Evolutionary conservation across 30 jellyfish, hydroid and myxozoan genomes (phyloP).

Genomic region (Kudoa iwatai): DNA sequence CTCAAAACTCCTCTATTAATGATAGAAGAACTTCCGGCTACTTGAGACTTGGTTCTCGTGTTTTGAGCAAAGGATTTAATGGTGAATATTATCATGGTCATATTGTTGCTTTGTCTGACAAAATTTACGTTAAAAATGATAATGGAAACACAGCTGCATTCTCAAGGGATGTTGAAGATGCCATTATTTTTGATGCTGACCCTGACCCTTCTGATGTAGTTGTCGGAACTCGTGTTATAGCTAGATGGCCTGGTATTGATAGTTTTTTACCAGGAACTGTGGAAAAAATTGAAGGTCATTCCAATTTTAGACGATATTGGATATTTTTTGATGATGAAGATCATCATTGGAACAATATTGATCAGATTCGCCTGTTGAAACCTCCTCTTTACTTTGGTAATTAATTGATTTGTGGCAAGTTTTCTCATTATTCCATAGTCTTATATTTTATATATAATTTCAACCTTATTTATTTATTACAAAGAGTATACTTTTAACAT

Average conservation of each 20-base stretch:
- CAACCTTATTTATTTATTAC: too few relatives aligned
- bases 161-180: constrained; percentile 19
- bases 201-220: constrained; percentile 42
- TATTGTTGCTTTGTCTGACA: constrained; percentile 48
- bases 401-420: too few relatives aligned
- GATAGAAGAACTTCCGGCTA: constrained; percentile 12
- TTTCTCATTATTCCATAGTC: too few relatives aligned
- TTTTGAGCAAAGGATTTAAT: constrained; percentile 60
- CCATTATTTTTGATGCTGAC: constrained; percentile 42
- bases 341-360: constrained; percentile 17
- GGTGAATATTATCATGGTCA: constrained; percentile 69
- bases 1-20: too few relatives aligned
- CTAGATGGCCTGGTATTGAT: constrained; percentile 71
- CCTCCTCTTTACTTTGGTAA: constrained; percentile 82
- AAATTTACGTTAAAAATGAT: constrained; percentile 47
- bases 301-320: constrained; percentile 13
- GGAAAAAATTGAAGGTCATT: constrained; percentile 6
- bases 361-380: constrained; percentile 37
- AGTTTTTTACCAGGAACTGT: constrained; percentile 50
- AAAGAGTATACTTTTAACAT: too few relatives aligned
- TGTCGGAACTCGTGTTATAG: constrained; percentile 53
- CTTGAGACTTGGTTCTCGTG: constrained; percentile 72
- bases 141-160: constrained; percentile 67
- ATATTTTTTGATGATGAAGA: constrained; percentile 81
- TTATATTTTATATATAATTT: too few relatives aligned